Evolutionary conservation across 2,888 invertebrate species (phyloP), one percentile per base, ranked within the genome.

Genomic region (Drosophila neotestacea): DNA sequence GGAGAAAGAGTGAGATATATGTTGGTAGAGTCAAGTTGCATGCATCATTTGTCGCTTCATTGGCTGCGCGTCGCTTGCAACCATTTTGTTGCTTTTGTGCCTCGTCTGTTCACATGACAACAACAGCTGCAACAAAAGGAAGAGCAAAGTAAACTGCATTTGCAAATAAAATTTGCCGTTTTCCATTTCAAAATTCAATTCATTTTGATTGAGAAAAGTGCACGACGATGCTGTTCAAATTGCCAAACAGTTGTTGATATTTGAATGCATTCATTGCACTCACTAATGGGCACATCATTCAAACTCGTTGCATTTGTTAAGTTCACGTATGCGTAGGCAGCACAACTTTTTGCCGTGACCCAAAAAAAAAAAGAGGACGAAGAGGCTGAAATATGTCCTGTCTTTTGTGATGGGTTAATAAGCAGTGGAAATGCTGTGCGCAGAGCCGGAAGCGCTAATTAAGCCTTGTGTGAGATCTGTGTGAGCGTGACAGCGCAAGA

Each of bases 391-490:
- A 70, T 66, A 66, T 74, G 69, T 72, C 59, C 61, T 68, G 46
- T 59, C 65, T 55, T 67, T 52, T 54, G 13, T 30, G 7, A 11
- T 62, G 55, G 11, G 63, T 72, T 82, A 75, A 83, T 83, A 85
- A 77, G 83, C 81, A 77, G 73, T 75, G 75, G 66, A 73, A 84
- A 75, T 71, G 69, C 66, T 70, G 72, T 64, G 70, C 77, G 72
- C 73, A 66, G 73, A 76, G 76, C 78, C 80, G 80, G 78, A 84
- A 77, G 78, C 85, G 77, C 82, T 85, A 87, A 87, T 85, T 85
- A 85, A 81, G 71, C 72, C 73, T 72, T 74, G 73, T 82, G 73
- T 61, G 73, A 52, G 77, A 71, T 38, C 34, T 52, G 50, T n/a
- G 51, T 42, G 48, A 34, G 34, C 16, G 55, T 44, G 44, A 50